phyloP scores from a whole-genome alignment of 2,888 invertebrate species.

The Sarcophaga caerulescens region DNA sequence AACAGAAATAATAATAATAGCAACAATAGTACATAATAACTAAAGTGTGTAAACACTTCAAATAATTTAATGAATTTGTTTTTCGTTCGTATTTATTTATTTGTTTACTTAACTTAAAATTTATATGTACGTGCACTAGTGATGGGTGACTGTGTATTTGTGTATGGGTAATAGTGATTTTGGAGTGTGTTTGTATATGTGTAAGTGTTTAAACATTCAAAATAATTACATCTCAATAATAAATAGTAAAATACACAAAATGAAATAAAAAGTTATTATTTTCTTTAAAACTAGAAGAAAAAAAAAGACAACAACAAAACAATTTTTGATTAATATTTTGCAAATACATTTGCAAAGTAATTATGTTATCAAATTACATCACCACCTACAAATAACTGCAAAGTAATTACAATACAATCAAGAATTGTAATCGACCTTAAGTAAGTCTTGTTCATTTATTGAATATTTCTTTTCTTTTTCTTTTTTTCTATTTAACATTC shows the following conservation, averaged over 20 bases:
- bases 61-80: constrained; percentile 56
- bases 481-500: no score
- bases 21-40: not conserved
- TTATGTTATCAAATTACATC: constrained; percentile 28
- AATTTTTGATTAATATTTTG: constrained; percentile 36
- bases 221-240: constrained; percentile 21
- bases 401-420: no score
- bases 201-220: not conserved
- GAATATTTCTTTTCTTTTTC: no score
- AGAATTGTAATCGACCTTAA: no score
- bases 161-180: not conserved
- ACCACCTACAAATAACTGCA: not conserved
- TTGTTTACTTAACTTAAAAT: constrained; percentile 19
- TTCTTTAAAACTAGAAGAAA: not conserved
- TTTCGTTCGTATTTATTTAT: constrained; percentile 34
- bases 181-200: not conserved
- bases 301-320: constrained; percentile 5
- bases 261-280: constrained; percentile 10
- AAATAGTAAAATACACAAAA: not conserved
- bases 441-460: no score
- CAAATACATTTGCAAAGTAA: constrained; percentile 16
- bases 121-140: not conserved
- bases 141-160: not conserved
- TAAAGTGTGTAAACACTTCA: constrained; percentile 46
- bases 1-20: no score